Evolutionary conservation across 2,113 vertebrate species (phyloP).

Genomic region (Vicugna pacos): DNA sequence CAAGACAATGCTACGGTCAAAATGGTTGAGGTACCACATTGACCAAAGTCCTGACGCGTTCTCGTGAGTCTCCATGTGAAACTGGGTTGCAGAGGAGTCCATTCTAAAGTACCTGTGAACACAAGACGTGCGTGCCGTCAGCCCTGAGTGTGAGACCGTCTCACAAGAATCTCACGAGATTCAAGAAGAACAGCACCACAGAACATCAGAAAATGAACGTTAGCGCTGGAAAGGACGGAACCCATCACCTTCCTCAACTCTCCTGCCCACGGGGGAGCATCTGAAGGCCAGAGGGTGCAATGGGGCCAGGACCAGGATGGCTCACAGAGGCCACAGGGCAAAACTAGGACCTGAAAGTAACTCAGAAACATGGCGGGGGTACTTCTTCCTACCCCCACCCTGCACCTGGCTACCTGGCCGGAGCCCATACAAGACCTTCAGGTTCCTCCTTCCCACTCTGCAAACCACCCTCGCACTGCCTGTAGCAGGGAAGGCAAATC

Average conservation of each 20-base stretch:
- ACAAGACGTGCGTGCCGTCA: not conserved
- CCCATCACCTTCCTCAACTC: not conserved
- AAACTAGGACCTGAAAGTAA: not conserved
- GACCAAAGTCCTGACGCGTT: slow-evolving; percentile 90
- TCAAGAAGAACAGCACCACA: too few relatives aligned
- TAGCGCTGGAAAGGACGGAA: fast-evolving
- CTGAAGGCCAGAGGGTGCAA: not conserved
- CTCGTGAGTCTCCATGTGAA: slow-evolving; percentile 90
- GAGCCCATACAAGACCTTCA: not conserved
- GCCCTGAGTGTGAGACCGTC: not conserved
- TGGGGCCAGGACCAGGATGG: not conserved
- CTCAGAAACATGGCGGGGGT: not conserved
- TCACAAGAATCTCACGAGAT: too few relatives aligned
- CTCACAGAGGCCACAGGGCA: not conserved
- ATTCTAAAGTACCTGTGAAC: slow-evolving; percentile 86
- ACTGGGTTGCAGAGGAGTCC: slow-evolving; percentile 88
- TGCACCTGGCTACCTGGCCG: fast-evolving
- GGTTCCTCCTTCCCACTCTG: not conserved
- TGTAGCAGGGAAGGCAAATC: not conserved
- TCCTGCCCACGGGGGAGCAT: fast-evolving
- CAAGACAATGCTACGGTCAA: slow-evolving; percentile 88
- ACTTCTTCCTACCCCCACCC: too few relatives aligned
- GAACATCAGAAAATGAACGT: fast-evolving
- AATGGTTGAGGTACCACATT: slow-evolving; percentile 93
- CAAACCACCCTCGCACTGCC: not conserved